Evolutionary conservation across 2,797 vertebrate genomes (phyloP), one percentile per base, ranked within the genome.

Genomic region (Melanotaenia nigrans): DNA sequence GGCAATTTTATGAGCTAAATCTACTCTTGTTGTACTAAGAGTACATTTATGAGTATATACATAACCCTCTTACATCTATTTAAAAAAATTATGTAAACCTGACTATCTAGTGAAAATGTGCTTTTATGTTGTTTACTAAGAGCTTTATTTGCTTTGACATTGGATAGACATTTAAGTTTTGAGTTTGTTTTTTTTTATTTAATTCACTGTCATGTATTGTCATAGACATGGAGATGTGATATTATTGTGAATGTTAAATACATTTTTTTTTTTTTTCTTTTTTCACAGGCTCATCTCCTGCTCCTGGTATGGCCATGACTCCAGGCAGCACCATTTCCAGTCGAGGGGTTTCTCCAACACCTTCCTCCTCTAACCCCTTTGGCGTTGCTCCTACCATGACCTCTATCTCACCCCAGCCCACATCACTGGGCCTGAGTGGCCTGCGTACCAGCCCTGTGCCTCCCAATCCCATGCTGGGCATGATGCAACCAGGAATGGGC

Each of bases 381-480:
- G 94, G 95, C 10, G 89, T 91, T 51, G 92, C 92, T 45, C 90
- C 92, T 18, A 59, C 93, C 60, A 92, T 95, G 93, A 86, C 88
- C 73, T 95, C 95, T 62, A 95, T 95, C 80, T 95, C 95, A 66
- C 94, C 95, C 57, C 94, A 95, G 89, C 93, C 95, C 67, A 94
- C 94, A n/a, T 94, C 93, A 5, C 92, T 95, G 6, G 94, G 94
- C 76, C 89, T 95, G 61, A 94, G 92, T 6, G 78, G 92, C 77
- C 92, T 95, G 59, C 94, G 94, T 77, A 91, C 92, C 88, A 95
- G 94, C 82, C 95, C 95, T 20, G 92, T 95, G 75, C 95, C 94
- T 61, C 94, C 91, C 60, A 94, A 94, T 63, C 91, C 93, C 72
- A 93, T 95, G 93, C 83, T 95, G 82, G 87, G 93, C 86, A 90